Base-by-base conservation (phyloP, 2,888 invertebrate species). In the Ochropleura leucogaster region DNA sequence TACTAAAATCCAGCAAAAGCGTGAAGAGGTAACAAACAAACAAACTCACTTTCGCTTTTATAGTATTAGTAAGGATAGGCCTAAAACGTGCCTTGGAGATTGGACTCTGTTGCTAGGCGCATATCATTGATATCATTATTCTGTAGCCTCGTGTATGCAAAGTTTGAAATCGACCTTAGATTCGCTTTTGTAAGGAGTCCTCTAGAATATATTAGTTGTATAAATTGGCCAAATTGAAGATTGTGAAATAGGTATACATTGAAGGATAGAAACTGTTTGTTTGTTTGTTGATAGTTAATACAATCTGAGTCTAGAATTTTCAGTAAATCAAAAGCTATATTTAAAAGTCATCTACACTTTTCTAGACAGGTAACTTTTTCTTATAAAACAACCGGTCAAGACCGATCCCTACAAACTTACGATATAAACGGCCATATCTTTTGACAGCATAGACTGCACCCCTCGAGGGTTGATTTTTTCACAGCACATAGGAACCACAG, bases 141-240 rank as follows among this genome's bases (percentile, higher is more conserved):
- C 74, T n/a, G 59, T 79, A 73, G 76, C 83, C 85, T 83, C 78
- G 78, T 80, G 69, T 83, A 88, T 87, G 84, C 75, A 83, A 86
- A 89, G 75, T 76, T 80, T 16, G 30, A 76, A 74, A 79, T 79
- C 84, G 87, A 87, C 89, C 89, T 89, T 75, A 80, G 76, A 68
- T 68, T 73, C 64, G 65, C 44, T 85, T 85, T 84, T 67, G 75
- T 79, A 64, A 82, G 84, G 76, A 64, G 46, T 55, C 84, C 67
- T 68, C 75, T 74, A 77, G 90, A 89, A 89, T 89, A 89, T 78
- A 83, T 87, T 85, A 85, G 70, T 62, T 70, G 14, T 71, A 84
- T 81, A 81, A 83, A 72, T 30, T 74, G 60, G 66, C 30, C n/a
- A 76, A 80, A 77, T 71, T 76, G 70, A 70, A 47, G 18, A 55